Evolutionary conservation across 2,888 invertebrate genomes (phyloP).

Genomic region (Lochmaea capreae): DNA sequence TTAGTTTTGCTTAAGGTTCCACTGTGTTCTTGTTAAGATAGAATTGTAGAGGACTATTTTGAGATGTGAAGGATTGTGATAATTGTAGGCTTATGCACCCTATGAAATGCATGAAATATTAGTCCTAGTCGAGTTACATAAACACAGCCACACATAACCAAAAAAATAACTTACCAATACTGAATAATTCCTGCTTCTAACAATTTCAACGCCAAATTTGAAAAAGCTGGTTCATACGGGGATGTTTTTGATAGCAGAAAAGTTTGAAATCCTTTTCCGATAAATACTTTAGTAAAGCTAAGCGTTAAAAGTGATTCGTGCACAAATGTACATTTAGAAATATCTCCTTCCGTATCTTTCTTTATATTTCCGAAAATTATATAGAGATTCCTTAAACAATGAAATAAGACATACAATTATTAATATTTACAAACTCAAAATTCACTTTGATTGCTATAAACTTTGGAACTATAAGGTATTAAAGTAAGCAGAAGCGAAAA

Average conservation of each 20-base stretch:
- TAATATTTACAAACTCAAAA: no score
- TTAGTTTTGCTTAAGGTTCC: no score
- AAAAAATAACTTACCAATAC: neutral
- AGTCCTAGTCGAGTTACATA: no score
- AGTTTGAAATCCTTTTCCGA: neutral
- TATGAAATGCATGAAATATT: no score
- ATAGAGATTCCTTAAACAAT: neutral
- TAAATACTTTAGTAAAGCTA: neutral
- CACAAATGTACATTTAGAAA: constrained; percentile 3
- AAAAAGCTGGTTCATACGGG: constrained; percentile 1
- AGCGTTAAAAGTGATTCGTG: neutral
- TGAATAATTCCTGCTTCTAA: neutral
- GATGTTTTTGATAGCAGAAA: neutral
- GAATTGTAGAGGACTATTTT: no score
- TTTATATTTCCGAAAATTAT: neutral
- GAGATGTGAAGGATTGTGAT: no score
- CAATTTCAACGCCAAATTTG: neutral
- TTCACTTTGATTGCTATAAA: no score
- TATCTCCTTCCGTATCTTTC: neutral
- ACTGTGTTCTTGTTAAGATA: no score
- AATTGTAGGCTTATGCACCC: no score
- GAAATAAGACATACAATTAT: neutral
- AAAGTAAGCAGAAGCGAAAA: no score
- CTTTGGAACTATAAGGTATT: no score
- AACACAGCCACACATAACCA: neutral